These are phyloP conservation scores for Lepidurus couesii DNA, from an alignment of 1,140 invertebrate species.

Conservation along the genomic window DNA sequence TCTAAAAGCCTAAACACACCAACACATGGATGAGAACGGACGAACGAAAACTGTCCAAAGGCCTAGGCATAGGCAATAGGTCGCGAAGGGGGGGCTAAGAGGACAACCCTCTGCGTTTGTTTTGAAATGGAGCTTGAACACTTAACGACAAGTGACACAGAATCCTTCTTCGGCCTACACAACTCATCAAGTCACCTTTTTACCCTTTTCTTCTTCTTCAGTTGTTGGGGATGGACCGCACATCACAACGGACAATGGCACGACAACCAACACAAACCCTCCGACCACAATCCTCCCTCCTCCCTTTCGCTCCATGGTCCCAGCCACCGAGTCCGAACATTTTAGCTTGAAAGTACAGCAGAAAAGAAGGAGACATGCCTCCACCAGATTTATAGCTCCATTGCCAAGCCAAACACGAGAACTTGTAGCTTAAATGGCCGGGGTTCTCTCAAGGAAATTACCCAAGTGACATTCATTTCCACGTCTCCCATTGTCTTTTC, in stretches of 20 bases:
- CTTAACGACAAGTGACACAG: conserved; percentile 15
- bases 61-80: not conserved
- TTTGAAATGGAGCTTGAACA: conserved; percentile 7
- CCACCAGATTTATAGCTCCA: conserved; percentile 8
- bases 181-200: not conserved
- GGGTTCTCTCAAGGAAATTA: not conserved
- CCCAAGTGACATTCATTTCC: conserved; percentile 13
- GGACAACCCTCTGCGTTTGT: not conserved
- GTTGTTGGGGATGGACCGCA: not conserved
- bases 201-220: not conserved
- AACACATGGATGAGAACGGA: no score
- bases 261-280: not conserved
- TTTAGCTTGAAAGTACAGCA: not conserved
- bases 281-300: not conserved
- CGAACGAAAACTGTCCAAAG: not conserved
- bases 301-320: not conserved
- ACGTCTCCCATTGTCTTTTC: not conserved
- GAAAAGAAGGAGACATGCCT: not conserved
- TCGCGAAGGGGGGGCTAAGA: not conserved
- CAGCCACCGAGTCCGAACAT: not conserved
- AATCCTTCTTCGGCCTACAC: not conserved
- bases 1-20: no score
- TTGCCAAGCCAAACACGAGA: not conserved
- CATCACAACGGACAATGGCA: not conserved
- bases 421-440: not conserved